These are phyloP conservation scores for Prolemur simus DNA, from an alignment of 2,113 vertebrate genomes.

Conservation along the genomic window DNA sequence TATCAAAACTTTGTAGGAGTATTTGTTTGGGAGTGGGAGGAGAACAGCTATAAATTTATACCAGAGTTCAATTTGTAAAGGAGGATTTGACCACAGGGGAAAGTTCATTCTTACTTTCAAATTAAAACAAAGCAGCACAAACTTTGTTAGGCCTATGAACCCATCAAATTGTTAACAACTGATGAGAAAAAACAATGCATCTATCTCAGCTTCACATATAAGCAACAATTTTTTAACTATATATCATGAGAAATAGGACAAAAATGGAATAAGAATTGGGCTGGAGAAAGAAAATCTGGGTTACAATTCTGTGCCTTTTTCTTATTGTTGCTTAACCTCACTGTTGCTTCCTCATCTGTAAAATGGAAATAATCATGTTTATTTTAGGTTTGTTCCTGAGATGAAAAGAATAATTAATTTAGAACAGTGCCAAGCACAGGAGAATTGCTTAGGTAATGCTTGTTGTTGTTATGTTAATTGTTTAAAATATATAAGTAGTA, in stretches of 20 bases:
- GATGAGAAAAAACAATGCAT: neutral
- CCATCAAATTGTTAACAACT: neutral
- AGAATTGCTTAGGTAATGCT: neutral
- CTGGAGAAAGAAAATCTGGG: neutral
- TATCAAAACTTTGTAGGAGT: neutral
- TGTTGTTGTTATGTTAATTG: neutral
- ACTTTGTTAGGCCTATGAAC: neutral
- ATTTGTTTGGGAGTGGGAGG: neutral
- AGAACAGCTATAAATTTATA: neutral
- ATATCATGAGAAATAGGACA: neutral
- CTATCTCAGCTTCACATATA: neutral
- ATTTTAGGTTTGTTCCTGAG: neutral
- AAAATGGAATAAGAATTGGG: neutral
- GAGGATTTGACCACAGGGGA: neutral
- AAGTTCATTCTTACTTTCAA: slow-evolving; percentile 16
- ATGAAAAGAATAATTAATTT: neutral
- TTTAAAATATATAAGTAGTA: neutral
- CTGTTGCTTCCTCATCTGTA: neutral
- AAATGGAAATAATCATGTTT: neutral
- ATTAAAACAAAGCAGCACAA: neutral
- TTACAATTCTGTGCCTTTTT: neutral
- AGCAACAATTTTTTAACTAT: neutral
- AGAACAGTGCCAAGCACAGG: neutral
- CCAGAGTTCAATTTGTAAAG: neutral
- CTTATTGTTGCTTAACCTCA: neutral